Percentiles rank a stretch among this genome's conserved stretches.
Evolutionary conservation across 2,113 vertebrate species (phyloP).

Genomic region (Leptobrachium leishanense): DNA sequence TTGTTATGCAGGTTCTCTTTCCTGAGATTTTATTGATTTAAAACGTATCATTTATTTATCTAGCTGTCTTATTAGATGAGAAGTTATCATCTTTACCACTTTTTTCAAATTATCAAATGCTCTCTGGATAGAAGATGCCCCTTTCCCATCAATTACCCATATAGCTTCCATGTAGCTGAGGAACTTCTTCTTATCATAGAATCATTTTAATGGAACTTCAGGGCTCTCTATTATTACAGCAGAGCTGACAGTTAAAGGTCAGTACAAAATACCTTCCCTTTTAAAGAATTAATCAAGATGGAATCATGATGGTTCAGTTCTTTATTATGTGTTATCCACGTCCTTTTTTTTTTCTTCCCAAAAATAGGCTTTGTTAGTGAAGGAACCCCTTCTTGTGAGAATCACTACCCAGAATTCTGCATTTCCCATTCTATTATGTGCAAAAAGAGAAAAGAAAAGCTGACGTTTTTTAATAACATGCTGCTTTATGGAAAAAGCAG

Average conservation of each 20-base stretch:
- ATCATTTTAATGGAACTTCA: slow-evolving; percentile 23
- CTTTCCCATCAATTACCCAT: too few relatives aligned
- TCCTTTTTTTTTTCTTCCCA: too few relatives aligned
- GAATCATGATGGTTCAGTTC: background rate
- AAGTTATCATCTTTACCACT: too few relatives aligned
- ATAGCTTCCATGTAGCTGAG: too few relatives aligned
- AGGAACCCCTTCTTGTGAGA: background rate
- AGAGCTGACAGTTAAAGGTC: slow-evolving; percentile 26
- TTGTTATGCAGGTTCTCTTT: too few relatives aligned
- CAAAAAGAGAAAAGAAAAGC: background rate
- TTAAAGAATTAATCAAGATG: slow-evolving; percentile 20
- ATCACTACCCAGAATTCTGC: background rate
- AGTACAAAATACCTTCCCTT: background rate
- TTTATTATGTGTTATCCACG: too few relatives aligned
- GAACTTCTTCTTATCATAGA: slow-evolving; percentile 11
- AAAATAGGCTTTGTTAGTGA: background rate
- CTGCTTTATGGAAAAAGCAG: background rate
- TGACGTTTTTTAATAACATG: background rate
- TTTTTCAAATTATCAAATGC: too few relatives aligned
- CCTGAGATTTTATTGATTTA: too few relatives aligned
- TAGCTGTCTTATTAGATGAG: too few relatives aligned
- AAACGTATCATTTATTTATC: too few relatives aligned
- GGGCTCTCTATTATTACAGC: slow-evolving; percentile 22
- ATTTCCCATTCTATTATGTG: background rate
- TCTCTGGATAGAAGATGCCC: too few relatives aligned